Percentiles rank a stretch among this genome's conserved stretches.
phyloP scores from a whole-genome alignment of 2,113 vertebrate genomes.

The Pollachius pollachius region DNA sequence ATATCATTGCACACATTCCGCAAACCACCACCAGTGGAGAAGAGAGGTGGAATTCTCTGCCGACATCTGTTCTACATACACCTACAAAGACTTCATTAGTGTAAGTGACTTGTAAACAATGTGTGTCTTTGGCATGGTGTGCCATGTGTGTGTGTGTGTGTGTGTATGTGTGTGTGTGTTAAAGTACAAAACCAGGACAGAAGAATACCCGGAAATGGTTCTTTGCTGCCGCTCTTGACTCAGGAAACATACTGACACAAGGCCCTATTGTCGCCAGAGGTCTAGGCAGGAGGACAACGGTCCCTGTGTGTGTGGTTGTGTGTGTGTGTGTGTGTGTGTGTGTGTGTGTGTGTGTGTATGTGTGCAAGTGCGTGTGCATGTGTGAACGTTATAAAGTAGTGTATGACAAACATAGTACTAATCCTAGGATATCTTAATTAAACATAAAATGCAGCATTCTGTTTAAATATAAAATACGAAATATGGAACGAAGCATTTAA shows the following conservation, averaged over 20 bases:
- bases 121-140: conserved; percentile 21
- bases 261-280: conserved; percentile 45
- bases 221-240: conserved; percentile 37
- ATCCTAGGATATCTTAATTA: no score
- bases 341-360: conserved; percentile 9
- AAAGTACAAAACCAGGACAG: conserved; percentile 27
- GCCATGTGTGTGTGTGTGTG: conserved; percentile 3
- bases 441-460: no score
- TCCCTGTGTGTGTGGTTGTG: conserved; percentile 22
- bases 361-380: conserved; percentile 10
- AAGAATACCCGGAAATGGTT: conserved; percentile 64
- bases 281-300: conserved; percentile 8
- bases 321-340: conserved; percentile 16
- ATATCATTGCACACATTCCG: conserved; percentile 7
- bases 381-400: not conserved
- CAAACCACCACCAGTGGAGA: not conserved
- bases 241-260: conserved; percentile 51
- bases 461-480: no score
- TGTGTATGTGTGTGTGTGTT: conserved; percentile 16
- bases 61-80: conserved; percentile 11
- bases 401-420: not conserved
- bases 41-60: conserved; percentile 28
- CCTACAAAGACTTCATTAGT: conserved; percentile 20
- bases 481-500: no score
- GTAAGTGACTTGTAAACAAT: conserved; percentile 23